Conservation (phyloP, 2,113 vertebrate species). For the Orientallactaga bullata region DNA sequence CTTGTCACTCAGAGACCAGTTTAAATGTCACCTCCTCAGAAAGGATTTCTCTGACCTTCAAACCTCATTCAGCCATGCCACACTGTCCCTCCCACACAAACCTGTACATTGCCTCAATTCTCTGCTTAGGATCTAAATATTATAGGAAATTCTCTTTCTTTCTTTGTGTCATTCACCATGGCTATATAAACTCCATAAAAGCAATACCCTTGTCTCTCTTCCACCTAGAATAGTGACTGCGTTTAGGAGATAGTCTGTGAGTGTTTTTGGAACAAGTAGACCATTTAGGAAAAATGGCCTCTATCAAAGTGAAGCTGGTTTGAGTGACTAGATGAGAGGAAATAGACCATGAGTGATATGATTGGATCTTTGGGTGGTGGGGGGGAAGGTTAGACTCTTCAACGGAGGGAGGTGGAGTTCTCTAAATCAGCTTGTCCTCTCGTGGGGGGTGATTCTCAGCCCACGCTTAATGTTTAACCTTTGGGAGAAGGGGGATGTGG, state of each 20-base stretch:
- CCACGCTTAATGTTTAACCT: background rate
- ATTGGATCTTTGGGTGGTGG: background rate
- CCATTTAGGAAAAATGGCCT: background rate
- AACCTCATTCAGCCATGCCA: background rate
- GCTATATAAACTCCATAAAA: background rate
- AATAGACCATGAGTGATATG: background rate
- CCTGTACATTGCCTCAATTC: background rate
- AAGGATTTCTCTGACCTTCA: background rate
- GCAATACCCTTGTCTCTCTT: background rate
- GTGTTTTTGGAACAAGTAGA: slow-evolving; percentile 32
- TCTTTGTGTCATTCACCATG: background rate
- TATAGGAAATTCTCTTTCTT: background rate
- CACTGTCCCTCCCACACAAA: background rate
- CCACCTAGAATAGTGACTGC: background rate
- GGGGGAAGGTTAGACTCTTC: background rate
- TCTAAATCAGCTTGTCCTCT: background rate
- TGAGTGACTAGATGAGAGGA: background rate
- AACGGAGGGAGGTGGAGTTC: background rate
- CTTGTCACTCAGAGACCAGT: background rate
- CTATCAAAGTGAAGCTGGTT: slow-evolving; percentile 10
- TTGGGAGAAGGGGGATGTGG: background rate
- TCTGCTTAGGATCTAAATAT: background rate
- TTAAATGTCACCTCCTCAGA: background rate
- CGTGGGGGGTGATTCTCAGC: background rate
- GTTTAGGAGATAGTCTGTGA: background rate